Base-by-base conservation (phyloP, 2,797 vertebrate genomes). In the Takifugu rubripes region DNA sequence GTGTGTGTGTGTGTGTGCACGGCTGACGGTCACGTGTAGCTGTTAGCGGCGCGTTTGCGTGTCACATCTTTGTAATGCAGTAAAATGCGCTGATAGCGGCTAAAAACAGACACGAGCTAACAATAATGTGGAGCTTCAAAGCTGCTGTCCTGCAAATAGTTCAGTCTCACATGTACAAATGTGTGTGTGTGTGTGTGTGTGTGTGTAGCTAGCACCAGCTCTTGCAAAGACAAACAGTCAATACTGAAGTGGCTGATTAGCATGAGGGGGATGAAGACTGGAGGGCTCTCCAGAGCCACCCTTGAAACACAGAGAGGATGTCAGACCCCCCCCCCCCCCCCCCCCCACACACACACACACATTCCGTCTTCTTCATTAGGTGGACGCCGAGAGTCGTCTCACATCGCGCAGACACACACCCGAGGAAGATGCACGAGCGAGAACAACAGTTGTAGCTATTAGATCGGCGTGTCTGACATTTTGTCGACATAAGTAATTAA, bases 401-500 rank as follows among this genome's bases (percentile, higher is more conserved):
- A 49, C 51, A 40, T 61, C 49, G 49, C 43, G 55, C 56, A 45
- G 51, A 53, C 65, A 25, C 54, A 49, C 6, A 64, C 12, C 64
- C 42, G 67, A 56, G 64, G 66, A 67, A 52, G 49, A 48, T 56
- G 56, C 56, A 63, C 42, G 36, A 21, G 54, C n/a, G 43, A 70
- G 75, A 88, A 76, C 84, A 89, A 83, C 79, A 82, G 84, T 78
- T 68, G 86, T 78, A 89, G 83, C 91, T 91, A 82, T 91, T 92
- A 85, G 85, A 84, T 72, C 66, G 70, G 58, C 61, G 25, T 91
- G 90, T 87, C 86, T 89, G 90, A 91, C 91, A 91, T 90, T 89
- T 90, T 94, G 85, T 77, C 82, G 77, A 91, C 90, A 85, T 92
- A 84, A 81, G 83, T 93, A 92, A 92, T 92, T 92, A 90, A 91